Evolutionary conservation across 2,888 invertebrate genomes (phyloP).

Genomic region (Drosophila histrio): DNA sequence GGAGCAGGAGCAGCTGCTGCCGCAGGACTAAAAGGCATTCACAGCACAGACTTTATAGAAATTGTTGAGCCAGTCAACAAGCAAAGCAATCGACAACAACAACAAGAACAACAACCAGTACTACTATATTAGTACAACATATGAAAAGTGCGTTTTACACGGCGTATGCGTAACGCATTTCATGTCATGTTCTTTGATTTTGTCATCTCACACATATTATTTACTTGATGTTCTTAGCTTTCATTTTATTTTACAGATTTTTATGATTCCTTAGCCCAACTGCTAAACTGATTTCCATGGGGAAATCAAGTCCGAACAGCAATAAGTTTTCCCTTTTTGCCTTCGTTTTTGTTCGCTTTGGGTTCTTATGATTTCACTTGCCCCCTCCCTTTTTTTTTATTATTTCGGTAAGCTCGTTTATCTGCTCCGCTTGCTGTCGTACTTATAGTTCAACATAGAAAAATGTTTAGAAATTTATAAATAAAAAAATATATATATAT

Average conservation of each 20-base stretch:
- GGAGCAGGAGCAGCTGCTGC: not conserved
- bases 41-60: constrained; percentile 53
- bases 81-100: constrained; percentile 14
- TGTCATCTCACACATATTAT: constrained; percentile 44
- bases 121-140: not conserved
- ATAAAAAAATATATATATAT: not conserved
- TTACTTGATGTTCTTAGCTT: constrained; percentile 18
- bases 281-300: constrained; percentile 84
- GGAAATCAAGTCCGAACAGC: constrained; percentile 75
- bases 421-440: constrained; percentile 14
- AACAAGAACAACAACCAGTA: constrained; percentile 14
- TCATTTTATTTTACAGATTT: constrained; percentile 67
- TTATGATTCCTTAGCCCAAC: constrained; percentile 80
- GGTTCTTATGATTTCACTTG: constrained; percentile 35
- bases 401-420: constrained; percentile 30
- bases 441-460: constrained; percentile 12
- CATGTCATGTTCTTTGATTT: constrained; percentile 51
- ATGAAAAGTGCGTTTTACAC: constrained; percentile 49
- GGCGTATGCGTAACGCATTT: constrained; percentile 72
- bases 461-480: constrained; percentile 9
- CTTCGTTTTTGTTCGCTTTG: constrained; percentile 21
- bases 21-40: constrained; percentile 41
- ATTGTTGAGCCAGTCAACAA: constrained; percentile 57
- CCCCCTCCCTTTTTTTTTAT: constrained; percentile 16
- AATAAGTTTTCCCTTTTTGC: constrained; percentile 52